Evolutionary conservation across 1,140 invertebrate species (phyloP).

Genomic region (Saccostrea cuccullata): DNA sequence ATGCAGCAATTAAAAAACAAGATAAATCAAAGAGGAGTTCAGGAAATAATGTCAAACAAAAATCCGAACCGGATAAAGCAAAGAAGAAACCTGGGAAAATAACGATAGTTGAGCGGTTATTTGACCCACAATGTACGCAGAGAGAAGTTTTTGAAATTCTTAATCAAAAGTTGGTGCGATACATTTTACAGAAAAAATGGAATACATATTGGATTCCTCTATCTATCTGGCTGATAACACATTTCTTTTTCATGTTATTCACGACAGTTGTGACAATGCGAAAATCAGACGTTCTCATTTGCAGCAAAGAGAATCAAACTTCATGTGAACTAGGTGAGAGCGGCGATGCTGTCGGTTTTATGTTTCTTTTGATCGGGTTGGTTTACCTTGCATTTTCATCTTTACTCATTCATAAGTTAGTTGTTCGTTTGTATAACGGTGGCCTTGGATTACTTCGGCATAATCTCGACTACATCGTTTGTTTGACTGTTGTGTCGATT

Average conservation of each 20-base stretch:
- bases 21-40: no score
- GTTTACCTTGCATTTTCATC: neutral
- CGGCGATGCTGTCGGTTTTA: neutral
- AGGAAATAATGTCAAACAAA: no score
- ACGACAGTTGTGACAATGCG: conserved; percentile 18
- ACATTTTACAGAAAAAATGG: conserved; percentile 60
- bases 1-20: no score
- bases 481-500: neutral
- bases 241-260: conserved; percentile 50
- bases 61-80: neutral
- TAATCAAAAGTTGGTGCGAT: conserved; percentile 43
- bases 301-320: neutral
- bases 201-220: conserved; percentile 48
- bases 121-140: conserved; percentile 33
- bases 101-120: conserved; percentile 56
- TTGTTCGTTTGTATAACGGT: neutral
- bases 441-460: neutral
- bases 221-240: conserved; percentile 54
- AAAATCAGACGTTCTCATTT: neutral
- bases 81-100: neutral
- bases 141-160: conserved; percentile 56
- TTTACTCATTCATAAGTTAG: neutral
- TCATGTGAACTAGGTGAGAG: neutral
- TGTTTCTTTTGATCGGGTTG: neutral
- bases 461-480: conserved; percentile 12